Evolutionary conservation across 2,888 invertebrate species (phyloP), one percentile per base, ranked within the genome.

Genomic region (Schizaphis graminum): DNA sequence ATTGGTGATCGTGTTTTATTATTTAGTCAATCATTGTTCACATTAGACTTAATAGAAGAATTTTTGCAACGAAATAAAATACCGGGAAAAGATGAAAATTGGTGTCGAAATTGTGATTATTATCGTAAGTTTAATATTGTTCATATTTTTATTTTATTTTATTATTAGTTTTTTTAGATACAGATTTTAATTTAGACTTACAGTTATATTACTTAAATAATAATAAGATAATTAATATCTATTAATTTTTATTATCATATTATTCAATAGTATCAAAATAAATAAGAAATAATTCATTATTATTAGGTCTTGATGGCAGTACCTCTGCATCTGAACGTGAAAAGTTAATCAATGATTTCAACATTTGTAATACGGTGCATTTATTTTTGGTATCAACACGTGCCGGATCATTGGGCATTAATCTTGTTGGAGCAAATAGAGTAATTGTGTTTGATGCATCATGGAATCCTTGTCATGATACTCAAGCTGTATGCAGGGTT

Each of bases 381-480:
- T 96, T 99, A 95, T 99, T 99, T 96, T 97, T 99, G 94, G 98
- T 99, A 85, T 99, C 99, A 0, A 99, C 99, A 0, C 97, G 99
- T 95, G 99, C 99, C 77, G 99, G 99, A 2, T 99, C 99, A 28
- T 96, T 99, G 61, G 99, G 99, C 21, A 99, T 99, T 95, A 99
- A 99, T 96, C 97, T 99, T 95, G 98, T 99, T 44, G 99, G 99
- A 35, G 99, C 99, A 0, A 99, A 99, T 96, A 97, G 99, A 61
- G 99, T 99, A 11, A 98, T 99, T 86, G 99, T 99, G 91, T 98
- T 99, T 95, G 99, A 99, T 96, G 99, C 99, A 28, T 99, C 99
- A 84, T 99, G 99, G 99, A 99, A 99, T 96, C 99, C 99, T 1
- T 99, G 99, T 95, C 99, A 99, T 95, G 99, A 99, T 96, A 98